phyloP scores from a whole-genome alignment of 2,888 invertebrate species.

The Chirona hameri region DNA sequence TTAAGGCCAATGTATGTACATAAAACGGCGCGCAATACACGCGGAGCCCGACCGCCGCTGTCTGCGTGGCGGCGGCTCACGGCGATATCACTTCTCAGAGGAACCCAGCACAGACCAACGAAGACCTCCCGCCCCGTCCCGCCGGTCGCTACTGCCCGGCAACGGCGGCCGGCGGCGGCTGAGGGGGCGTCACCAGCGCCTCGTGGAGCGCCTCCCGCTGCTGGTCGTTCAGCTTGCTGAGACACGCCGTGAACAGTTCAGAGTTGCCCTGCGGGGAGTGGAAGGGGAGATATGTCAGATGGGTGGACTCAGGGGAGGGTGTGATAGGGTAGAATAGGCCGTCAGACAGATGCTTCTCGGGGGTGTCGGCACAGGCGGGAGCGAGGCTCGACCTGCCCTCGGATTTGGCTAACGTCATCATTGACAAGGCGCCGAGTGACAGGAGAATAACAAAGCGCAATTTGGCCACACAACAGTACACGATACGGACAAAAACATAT shows the following conservation, averaged over 20 bases:
- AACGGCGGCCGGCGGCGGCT: not conserved
- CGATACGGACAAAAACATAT: not conserved
- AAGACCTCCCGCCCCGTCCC: not conserved
- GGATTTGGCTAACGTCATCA: not conserved
- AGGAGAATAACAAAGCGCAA: too few relatives aligned
- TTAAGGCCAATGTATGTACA: constrained; percentile 22
- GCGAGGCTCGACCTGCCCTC: constrained; percentile 1
- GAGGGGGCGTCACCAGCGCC: constrained; percentile 28
- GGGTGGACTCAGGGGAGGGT: not conserved
- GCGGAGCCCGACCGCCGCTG: not conserved
- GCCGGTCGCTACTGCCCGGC: not conserved
- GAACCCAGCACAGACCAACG: not conserved
- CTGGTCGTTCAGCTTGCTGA: constrained; percentile 68
- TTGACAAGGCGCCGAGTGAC: not conserved
- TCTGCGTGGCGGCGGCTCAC: not conserved
- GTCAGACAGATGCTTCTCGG: constrained; percentile 4
- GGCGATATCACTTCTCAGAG: not conserved
- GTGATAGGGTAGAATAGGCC: constrained; percentile 26
- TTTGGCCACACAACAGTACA: not conserved
- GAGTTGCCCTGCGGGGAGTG: constrained; percentile 58
- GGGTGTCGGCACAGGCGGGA: not conserved
- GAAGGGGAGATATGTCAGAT: constrained; percentile 38
- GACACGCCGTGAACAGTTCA: constrained; percentile 72
- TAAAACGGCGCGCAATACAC: not conserved
- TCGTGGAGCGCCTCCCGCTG: constrained; percentile 76